phyloP scores from a whole-genome alignment of 2,113 vertebrate genomes.

The Oreochromis spilurus region DNA sequence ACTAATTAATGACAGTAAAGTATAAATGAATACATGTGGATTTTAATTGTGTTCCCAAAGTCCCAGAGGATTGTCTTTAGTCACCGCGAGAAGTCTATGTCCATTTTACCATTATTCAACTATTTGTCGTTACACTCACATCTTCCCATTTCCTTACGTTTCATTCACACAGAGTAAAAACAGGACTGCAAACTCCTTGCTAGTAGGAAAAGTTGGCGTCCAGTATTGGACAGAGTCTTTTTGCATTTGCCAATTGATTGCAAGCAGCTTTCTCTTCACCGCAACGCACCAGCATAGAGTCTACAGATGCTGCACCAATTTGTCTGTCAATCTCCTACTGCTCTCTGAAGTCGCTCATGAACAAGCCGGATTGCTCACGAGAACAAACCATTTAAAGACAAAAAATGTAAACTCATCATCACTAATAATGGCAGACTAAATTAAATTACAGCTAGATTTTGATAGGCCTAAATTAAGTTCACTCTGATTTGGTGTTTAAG shows the following conservation, averaged over 20 bases:
- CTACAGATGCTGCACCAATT: background rate
- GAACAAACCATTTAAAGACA: background rate
- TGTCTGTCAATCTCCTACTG: background rate
- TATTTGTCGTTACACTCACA: background rate
- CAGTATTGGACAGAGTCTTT: background rate
- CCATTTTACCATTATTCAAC: background rate
- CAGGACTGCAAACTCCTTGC: background rate
- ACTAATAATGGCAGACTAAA: background rate
- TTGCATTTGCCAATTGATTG: background rate
- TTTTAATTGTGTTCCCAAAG: background rate
- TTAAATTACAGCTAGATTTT: background rate
- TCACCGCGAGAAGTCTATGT: background rate
- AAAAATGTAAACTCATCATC: background rate
- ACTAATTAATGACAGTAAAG: background rate
- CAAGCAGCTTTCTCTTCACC: background rate
- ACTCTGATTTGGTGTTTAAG: background rate
- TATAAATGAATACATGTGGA: rapidly evolving
- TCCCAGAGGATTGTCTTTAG: background rate
- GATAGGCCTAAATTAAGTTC: background rate
- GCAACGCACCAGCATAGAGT: background rate
- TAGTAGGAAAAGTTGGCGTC: background rate
- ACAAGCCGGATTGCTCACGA: background rate
- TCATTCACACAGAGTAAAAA: background rate
- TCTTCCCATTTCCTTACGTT: background rate
- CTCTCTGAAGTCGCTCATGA: background rate